Evolutionary conservation across 2,888 invertebrate species (phyloP).

Genomic region (Caenorhabditis becei): DNA sequence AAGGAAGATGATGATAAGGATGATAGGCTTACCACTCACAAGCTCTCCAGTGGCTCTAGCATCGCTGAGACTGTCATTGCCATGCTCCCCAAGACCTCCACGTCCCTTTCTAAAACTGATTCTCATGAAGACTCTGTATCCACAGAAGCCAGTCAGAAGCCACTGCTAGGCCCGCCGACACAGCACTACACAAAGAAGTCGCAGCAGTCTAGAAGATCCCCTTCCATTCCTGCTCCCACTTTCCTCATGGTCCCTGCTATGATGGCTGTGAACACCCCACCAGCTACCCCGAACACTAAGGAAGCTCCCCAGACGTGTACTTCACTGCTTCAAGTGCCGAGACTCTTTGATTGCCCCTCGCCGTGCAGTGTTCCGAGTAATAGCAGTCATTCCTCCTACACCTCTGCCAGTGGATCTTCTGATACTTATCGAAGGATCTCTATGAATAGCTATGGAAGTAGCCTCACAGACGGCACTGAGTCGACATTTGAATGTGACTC

Average conservation of each 20-base stretch:
- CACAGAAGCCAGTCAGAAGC: slow-evolving; percentile 68
- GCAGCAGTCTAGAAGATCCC: slow-evolving; percentile 33
- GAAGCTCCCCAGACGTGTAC: slow-evolving; percentile 48
- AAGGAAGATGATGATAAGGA: slow-evolving; percentile 16
- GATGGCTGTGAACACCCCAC: slow-evolving; percentile 73
- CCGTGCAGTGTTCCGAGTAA: slow-evolving; percentile 73
- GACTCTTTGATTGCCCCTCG: slow-evolving; percentile 72
- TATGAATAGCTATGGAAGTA: slow-evolving; percentile 75
- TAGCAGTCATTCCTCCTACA: slow-evolving; percentile 72
- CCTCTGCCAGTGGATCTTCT: slow-evolving; percentile 71
- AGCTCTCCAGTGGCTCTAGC: slow-evolving; percentile 64
- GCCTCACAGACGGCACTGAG: slow-evolving; percentile 73
- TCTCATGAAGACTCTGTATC: slow-evolving; percentile 68
- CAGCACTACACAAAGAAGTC: slow-evolving; percentile 53
- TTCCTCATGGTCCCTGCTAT: slow-evolving; percentile 75
- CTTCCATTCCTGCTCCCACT: slow-evolving; percentile 71
- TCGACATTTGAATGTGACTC: slow-evolving; percentile 73
- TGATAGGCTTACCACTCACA: slow-evolving; percentile 53
- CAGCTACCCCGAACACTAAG: slow-evolving; percentile 65
- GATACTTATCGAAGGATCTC: slow-evolving; percentile 69
- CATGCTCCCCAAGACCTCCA: slow-evolving; percentile 57
- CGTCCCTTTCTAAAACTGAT: slow-evolving; percentile 63
- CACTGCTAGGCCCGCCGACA: slow-evolving; percentile 57
- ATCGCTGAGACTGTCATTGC: slow-evolving; percentile 71
- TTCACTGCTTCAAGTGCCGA: slow-evolving; percentile 66